These are phyloP conservation scores for Apogon hyalosoma DNA, from an alignment of 2,797 vertebrate genomes.

Conservation along the genomic window DNA sequence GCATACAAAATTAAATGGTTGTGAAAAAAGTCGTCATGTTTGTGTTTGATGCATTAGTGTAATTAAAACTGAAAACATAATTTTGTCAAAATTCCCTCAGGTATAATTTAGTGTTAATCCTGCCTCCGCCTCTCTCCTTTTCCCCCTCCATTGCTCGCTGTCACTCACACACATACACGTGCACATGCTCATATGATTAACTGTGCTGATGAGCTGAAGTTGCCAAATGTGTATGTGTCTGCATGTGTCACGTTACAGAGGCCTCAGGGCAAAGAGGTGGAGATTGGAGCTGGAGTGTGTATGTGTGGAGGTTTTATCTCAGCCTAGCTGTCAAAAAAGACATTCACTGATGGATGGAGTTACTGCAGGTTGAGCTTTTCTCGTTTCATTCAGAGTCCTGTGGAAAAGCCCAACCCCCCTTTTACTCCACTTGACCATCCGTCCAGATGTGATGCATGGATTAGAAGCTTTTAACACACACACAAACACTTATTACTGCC, in stretches of 20 bases:
- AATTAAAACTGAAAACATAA: slow-evolving; percentile 80
- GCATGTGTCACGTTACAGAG: slow-evolving; percentile 44
- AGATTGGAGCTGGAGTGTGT: slow-evolving; percentile 8
- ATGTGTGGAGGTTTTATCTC: slow-evolving; percentile 34
- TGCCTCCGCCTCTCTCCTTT: slow-evolving; percentile 16
- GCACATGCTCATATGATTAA: slow-evolving; percentile 63
- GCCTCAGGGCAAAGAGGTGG: slow-evolving; percentile 19
- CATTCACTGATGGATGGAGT: slow-evolving; percentile 56
- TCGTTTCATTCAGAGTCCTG: slow-evolving; percentile 58
- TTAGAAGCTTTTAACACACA: slow-evolving; percentile 75
- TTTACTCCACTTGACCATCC: slow-evolving; percentile 58
- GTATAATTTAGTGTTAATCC: slow-evolving; percentile 79
- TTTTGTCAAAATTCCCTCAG: slow-evolving; percentile 78
- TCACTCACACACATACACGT: slow-evolving; percentile 45
- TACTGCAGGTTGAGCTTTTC: slow-evolving; percentile 54
- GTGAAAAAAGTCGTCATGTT: slow-evolving; percentile 57
- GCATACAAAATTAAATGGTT: slow-evolving; percentile 76
- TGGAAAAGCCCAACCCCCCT: slow-evolving; percentile 36
- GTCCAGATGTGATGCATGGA: slow-evolving; percentile 79
- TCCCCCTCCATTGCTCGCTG: slow-evolving; percentile 21
- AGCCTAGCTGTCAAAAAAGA: slow-evolving; percentile 34
- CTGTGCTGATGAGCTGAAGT: slow-evolving; percentile 44
- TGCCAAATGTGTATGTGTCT: slow-evolving; percentile 23
- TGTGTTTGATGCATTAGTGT: slow-evolving; percentile 79
- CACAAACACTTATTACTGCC: slow-evolving; percentile 37